Conservation (phyloP, 2,888 invertebrate genomes). For the Orthosia incerta region DNA sequence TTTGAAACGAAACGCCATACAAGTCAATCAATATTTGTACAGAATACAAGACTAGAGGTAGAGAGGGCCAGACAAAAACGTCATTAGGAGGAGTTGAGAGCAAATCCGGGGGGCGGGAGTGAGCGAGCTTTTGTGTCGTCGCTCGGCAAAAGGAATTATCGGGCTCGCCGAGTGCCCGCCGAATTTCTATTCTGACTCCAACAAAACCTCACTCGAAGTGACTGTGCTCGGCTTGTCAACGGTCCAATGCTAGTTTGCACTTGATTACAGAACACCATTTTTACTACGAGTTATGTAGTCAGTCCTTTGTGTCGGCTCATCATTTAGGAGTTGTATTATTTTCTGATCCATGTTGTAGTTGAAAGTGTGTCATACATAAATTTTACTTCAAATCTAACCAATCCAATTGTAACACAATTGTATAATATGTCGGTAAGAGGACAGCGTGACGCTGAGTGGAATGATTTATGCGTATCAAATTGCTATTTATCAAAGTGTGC, state of each 20-base stretch:
- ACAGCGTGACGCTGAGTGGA: not conserved
- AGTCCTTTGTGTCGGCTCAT: slow-evolving; percentile 7
- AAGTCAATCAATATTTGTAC: slow-evolving; percentile 76
- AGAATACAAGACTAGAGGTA: slow-evolving; percentile 67
- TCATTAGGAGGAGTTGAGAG: slow-evolving; percentile 75
- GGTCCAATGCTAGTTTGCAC: slow-evolving; percentile 64
- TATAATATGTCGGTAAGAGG: slow-evolving; percentile 22
- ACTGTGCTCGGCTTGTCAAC: slow-evolving; percentile 65
- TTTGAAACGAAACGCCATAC: slow-evolving; percentile 62
- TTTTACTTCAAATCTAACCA: slow-evolving; percentile 6
- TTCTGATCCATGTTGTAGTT: not conserved
- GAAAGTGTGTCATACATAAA: not conserved
- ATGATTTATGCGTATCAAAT: slow-evolving; percentile 52
- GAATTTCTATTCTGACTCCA: slow-evolving; percentile 70
- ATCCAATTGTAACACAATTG: slow-evolving; percentile 19
- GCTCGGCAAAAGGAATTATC: slow-evolving; percentile 73
- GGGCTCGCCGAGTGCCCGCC: slow-evolving; percentile 66
- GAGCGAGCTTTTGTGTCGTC: slow-evolving; percentile 72
- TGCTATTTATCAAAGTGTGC: slow-evolving; percentile 46
- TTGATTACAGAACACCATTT: slow-evolving; percentile 56
- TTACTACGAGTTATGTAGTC: slow-evolving; percentile 46
- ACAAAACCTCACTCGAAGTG: slow-evolving; percentile 64
- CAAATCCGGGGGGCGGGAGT: slow-evolving; percentile 72
- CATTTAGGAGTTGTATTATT: not conserved
- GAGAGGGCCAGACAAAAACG: slow-evolving; percentile 77